Base-by-base conservation (phyloP, 2,113 vertebrate species). In the Corythornis madagascariensis region DNA sequence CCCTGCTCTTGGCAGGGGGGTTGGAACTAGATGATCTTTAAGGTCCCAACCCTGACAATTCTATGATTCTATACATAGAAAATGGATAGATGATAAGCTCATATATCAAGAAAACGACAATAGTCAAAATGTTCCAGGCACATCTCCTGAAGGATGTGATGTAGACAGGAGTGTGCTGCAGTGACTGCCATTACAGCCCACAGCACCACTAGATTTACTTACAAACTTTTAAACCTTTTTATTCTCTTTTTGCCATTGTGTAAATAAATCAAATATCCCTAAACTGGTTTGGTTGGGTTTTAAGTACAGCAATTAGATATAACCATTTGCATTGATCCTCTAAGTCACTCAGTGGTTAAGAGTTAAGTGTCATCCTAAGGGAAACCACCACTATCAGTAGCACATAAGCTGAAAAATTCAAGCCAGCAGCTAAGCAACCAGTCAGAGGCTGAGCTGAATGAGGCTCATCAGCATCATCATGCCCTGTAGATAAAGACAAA, bases 81-180 rank as follows among this genome's bases (percentile, higher is more conserved):
- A 65, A 61, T 4, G 14, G 13, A 43, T 5, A 66, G 10, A 4
- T 28, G 28, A 31, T 31, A 75, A 57, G 29, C 8, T 70, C 83
- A 4, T 42, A 66, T 38, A 83, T 67, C 29, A 85, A 72, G 7
- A 40, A 78, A 84, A 72, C 2, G 0, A 7, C 21, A 52, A 6
- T 1, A 63, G 25, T 14, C 16, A 42, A 38, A 76, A 77, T 71
- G 18, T 38, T 60, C n/a, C 12, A 59, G 38, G 28, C 28, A 38
- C n/a, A 61, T 21, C 8, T 63, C n/a, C 50, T 64, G 11, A 91
- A 65, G 42, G 29, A 57, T 31, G 17, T 57, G 0, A 0, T 0
- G 0, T 1, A 9, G 35, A 50, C 25, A 45, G 21, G 7, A 71
- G 5, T 0, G 0, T 15, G 10, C 38, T 74, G 33, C 42, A 63